phyloP scores from a whole-genome alignment of 2,888 invertebrate genomes.

The Cheilosia vernalis region DNA sequence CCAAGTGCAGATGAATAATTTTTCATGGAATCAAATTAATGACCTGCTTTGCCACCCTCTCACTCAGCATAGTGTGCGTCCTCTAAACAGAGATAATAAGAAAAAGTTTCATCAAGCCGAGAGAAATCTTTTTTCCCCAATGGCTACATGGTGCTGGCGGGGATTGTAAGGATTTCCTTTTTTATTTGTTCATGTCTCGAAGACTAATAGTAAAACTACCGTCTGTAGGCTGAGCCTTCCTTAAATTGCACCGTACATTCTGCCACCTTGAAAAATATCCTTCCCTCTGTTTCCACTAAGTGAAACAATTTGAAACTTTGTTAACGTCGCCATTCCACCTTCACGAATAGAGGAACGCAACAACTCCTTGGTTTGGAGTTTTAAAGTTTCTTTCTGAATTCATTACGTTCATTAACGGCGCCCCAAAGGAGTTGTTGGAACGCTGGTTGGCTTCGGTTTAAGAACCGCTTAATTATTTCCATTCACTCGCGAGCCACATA shows the following conservation, averaged over 20 bases:
- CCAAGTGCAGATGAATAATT: too few species aligned
- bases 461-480: slow-evolving; percentile 48
- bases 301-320: slow-evolving; percentile 69
- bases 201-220: too few species aligned
- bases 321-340: slow-evolving; percentile 29
- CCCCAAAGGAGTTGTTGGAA: slow-evolving; percentile 1
- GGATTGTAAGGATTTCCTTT: too few species aligned
- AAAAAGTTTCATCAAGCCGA: too few species aligned
- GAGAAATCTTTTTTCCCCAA: too few species aligned
- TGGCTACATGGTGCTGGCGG: too few species aligned
- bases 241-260: neutral
- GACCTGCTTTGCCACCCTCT: too few species aligned
- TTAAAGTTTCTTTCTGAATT: slow-evolving; percentile 58
- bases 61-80: too few species aligned
- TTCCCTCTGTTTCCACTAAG: slow-evolving; percentile 58
- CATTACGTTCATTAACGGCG: slow-evolving; percentile 27
- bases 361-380: slow-evolving; percentile 13
- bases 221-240: too few species aligned
- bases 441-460: neutral
- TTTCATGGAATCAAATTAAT: too few species aligned
- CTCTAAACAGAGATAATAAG: too few species aligned
- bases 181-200: too few species aligned
- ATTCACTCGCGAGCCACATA: slow-evolving; percentile 45
- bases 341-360: neutral
- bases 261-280: slow-evolving; percentile 26